Evolutionary conservation across 2,888 invertebrate genomes (phyloP).

Genomic region (Arge pagana): DNA sequence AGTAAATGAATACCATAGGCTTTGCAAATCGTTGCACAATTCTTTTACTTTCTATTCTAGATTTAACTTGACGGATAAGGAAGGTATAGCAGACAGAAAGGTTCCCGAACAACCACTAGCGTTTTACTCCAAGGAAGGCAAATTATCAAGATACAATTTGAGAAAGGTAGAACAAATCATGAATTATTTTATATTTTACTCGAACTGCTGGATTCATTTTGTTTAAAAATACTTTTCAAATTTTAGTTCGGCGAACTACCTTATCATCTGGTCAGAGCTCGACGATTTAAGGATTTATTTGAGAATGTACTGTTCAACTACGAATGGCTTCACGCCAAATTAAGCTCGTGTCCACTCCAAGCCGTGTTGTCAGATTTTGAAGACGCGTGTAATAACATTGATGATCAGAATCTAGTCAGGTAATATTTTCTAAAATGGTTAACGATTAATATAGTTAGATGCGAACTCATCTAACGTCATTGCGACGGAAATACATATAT

Average conservation of each 20-base stretch:
- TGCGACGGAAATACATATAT: too few relatives aligned
- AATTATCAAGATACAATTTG: conserved; percentile 87
- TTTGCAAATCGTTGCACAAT: too few relatives aligned
- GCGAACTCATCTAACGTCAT: not conserved
- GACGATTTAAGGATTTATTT: conserved; percentile 87
- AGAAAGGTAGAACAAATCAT: conserved; percentile 77
- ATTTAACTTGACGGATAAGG: conserved; percentile 84
- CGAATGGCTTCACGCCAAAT: conserved; percentile 95
- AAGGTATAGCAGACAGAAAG: conserved; percentile 89
- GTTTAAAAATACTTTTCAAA: not conserved
- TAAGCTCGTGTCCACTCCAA: conserved; percentile 93
- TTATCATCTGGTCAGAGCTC: conserved; percentile 89
- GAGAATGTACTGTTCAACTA: conserved; percentile 95
- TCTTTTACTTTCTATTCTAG: conserved; percentile 42
- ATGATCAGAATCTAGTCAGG: conserved; percentile 81
- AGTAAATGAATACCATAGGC: not conserved
- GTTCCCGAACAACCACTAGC: conserved; percentile 93
- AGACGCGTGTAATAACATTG: conserved; percentile 83
- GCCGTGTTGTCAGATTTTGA: conserved; percentile 95
- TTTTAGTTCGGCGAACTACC: conserved; percentile 91
- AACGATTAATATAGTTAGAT: not conserved
- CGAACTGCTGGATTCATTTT: not conserved
- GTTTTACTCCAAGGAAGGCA: conserved; percentile 88
- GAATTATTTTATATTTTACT: too few relatives aligned
- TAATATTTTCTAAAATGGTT: conserved; percentile 41